Percentiles rank a stretch among this genome's conserved stretches.
phyloP scores from a whole-genome alignment of 2,113 vertebrate genomes.

The Labeo catla region DNA sequence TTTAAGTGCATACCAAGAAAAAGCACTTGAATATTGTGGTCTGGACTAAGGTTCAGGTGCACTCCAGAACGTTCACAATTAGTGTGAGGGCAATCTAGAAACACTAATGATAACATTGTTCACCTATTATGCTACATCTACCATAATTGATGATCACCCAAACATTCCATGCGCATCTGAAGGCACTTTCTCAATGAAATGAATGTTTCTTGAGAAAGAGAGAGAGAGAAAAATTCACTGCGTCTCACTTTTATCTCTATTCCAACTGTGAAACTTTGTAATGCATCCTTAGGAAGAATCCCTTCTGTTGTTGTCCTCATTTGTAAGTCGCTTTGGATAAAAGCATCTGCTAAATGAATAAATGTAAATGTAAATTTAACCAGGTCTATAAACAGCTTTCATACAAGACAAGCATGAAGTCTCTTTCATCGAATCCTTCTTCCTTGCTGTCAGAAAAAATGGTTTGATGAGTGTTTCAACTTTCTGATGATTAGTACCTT shows the following conservation, averaged over 20 bases:
- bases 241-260: not conserved
- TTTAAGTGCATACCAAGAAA: not conserved
- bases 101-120: not conserved
- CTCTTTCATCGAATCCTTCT: not conserved
- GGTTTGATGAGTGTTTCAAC: not conserved
- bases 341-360: slow-evolving; percentile 18
- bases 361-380: slow-evolving; percentile 10
- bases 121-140: not conserved
- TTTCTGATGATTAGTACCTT: not conserved
- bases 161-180: not conserved
- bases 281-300: not conserved
- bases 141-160: not conserved
- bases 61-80: not conserved
- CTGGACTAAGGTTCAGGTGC: not conserved
- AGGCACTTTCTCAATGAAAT: not conserved
- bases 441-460: not conserved
- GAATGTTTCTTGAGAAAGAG: not conserved
- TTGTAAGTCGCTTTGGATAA: slow-evolving; percentile 9
- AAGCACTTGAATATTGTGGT: not conserved
- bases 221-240: not conserved
- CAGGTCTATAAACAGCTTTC: slow-evolving; percentile 1
- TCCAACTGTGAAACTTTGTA: not conserved
- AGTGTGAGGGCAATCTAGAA: not conserved
- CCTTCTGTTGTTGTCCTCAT: not conserved
- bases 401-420: not conserved